Percentiles rank a stretch among this genome's conserved stretches.
Evolutionary conservation across 1,140 invertebrate species (phyloP).

Genomic region (Drosophila funebris): DNA sequence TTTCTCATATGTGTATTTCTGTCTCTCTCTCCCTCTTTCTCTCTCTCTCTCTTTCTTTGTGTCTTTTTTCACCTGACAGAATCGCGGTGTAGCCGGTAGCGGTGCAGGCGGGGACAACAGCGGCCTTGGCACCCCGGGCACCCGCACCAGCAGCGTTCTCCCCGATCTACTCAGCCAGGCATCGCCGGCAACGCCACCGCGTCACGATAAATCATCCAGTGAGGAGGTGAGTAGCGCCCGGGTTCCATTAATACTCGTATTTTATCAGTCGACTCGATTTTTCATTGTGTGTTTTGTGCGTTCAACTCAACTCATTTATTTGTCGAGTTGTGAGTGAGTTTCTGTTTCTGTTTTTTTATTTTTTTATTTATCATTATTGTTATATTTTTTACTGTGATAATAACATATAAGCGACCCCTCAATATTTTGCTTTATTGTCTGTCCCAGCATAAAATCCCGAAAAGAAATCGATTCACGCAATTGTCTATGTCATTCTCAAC

Average conservation of each 20-base stretch:
- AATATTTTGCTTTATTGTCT: conserved; percentile 18
- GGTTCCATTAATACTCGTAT: conserved; percentile 30
- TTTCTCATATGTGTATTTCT: conserved; percentile 23
- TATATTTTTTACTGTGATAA: conserved; percentile 46
- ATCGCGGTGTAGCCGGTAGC: conserved; percentile 84
- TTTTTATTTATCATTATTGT: conserved; percentile 37
- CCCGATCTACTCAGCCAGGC: conserved; percentile 96
- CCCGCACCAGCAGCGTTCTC: conserved; percentile 94
- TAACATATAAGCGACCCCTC: conserved; percentile 19
- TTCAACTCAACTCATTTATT: conserved; percentile 42
- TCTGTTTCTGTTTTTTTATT: too few species aligned
- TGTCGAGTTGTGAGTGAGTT: conserved; percentile 40
- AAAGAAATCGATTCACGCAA: conserved; percentile 18
- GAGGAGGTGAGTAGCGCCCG: conserved; percentile 91
- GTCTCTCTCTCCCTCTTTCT: conserved; percentile 6
- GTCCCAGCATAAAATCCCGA: conserved; percentile 21
- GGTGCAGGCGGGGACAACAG: conserved; percentile 85
- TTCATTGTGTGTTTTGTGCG: conserved; percentile 63
- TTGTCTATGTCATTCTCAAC: conserved; percentile 14
- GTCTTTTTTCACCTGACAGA: conserved; percentile 85
- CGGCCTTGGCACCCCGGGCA: conserved; percentile 88
- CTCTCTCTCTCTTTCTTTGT: conserved; percentile 6
- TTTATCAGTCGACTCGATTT: conserved; percentile 49
- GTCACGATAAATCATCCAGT: conserved; percentile 95
- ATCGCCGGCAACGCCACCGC: conserved; percentile 91